These are phyloP conservation scores for Sebastes trivittatus DNA, from an alignment of 2,797 vertebrate genomes.

Conservation along the genomic window DNA sequence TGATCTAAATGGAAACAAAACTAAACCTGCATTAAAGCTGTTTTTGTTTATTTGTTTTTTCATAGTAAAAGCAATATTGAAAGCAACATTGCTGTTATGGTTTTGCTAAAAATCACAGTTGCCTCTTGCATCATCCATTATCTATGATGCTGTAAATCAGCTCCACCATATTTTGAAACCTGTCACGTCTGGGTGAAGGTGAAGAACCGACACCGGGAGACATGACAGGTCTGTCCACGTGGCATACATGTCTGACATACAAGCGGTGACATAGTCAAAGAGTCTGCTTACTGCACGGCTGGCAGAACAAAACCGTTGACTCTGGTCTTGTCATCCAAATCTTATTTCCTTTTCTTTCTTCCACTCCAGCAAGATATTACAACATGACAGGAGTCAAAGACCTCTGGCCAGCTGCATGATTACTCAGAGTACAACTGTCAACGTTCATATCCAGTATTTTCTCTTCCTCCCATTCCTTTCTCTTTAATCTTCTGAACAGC, in stretches of 20 bases:
- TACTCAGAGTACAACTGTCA: constrained; percentile 41
- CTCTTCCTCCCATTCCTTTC: constrained; percentile 12
- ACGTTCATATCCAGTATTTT: constrained; percentile 29
- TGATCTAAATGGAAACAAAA: neutral
- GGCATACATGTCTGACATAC: neutral
- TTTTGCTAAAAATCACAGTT: neutral
- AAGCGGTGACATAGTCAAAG: neutral
- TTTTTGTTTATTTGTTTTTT: neutral
- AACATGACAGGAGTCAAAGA: constrained; percentile 35
- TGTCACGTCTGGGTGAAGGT: constrained; percentile 4
- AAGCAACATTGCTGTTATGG: neutral
- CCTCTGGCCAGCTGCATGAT: constrained; percentile 30
- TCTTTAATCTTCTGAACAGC: constrained; percentile 17
- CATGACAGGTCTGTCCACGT: neutral
- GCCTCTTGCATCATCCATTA: neutral
- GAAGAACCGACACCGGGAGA: neutral
- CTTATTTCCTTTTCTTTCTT: constrained; percentile 24
- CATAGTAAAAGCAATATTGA: neutral
- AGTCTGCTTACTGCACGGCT: constrained; percentile 21
- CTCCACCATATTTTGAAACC: neutral
- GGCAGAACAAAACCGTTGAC: constrained; percentile 36
- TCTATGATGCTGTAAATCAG: neutral
- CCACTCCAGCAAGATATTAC: constrained; percentile 26
- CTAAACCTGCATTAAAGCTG: neutral
- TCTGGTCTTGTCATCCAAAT: constrained; percentile 36